Percentiles rank a stretch among this genome's conserved stretches.
phyloP scores from a whole-genome alignment of 2,888 invertebrate species.

The Oxytorus armatus region DNA sequence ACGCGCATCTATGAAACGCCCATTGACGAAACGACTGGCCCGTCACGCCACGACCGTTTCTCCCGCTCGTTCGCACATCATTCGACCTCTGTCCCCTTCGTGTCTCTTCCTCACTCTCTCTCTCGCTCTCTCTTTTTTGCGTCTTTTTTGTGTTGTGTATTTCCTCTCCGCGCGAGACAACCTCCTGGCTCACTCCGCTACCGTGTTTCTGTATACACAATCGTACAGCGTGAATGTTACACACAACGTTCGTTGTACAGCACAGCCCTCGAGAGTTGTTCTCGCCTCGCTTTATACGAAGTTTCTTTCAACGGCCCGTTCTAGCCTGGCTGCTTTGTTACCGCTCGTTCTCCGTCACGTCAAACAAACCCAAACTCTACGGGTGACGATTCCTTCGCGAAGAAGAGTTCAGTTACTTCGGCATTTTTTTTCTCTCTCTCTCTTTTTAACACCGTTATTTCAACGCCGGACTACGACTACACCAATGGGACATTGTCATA shows the following conservation, averaged over 20 bases:
- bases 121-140: not conserved
- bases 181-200: slow-evolving; percentile 7
- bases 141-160: slow-evolving; percentile 21
- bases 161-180: slow-evolving; percentile 1
- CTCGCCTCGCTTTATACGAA: slow-evolving; percentile 22
- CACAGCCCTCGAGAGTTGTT: slow-evolving; percentile 45
- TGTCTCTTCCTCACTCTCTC: slow-evolving; percentile 8
- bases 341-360: slow-evolving; percentile 38
- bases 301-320: slow-evolving; percentile 48
- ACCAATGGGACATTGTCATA: not conserved
- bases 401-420: slow-evolving; percentile 18
- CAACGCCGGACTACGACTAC: not conserved
- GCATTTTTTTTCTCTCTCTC: not conserved
- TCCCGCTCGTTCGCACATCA: slow-evolving; percentile 54
- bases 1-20: slow-evolving; percentile 60
- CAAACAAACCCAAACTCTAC: slow-evolving; percentile 28
- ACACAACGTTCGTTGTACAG: slow-evolving; percentile 4
- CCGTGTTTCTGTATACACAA: not conserved
- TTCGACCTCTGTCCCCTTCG: slow-evolving; percentile 27
- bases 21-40: slow-evolving; percentile 78
- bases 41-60: slow-evolving; percentile 76
- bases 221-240: not conserved
- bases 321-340: slow-evolving; percentile 21
- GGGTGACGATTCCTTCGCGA: slow-evolving; percentile 40
- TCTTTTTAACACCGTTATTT: not conserved